Base-by-base conservation (phyloP, 2,113 vertebrate genomes). In the Tautogolabrus adspersus region DNA sequence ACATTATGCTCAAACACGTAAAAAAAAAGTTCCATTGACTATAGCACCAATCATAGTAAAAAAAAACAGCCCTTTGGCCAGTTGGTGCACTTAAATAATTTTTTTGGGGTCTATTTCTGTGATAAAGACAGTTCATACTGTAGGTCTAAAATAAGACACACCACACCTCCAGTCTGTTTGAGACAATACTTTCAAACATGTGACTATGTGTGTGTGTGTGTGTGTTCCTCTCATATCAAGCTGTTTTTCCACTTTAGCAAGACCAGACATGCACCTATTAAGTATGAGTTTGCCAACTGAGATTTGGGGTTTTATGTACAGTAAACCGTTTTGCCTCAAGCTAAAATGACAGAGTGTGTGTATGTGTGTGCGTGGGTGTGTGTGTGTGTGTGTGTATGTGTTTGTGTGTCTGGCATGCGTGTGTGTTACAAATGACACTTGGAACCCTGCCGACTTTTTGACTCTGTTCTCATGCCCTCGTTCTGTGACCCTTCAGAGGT, bases 281-380 rank as follows among this genome's bases (percentile, higher is more conserved):
- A 57, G 61, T 13, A 37, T 70, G 30, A 44, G 49, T 81, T 38
- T 82, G 81, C 77, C 83, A 83, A 23, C 70, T 75, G 72, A 89
- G 83, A 82, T 66, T 82, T 75, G 71, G 18, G 64, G 22, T 76
- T 88, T 82, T 67, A 72, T 82, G 71, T 72, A 34, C 30, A 34
- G 30, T 34, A 75, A 84, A 77, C 78, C 26, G 66, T 91, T 90
- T 90, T 82, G 81, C 86, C 87, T 75, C 68, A 71, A 82, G 81
- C 73, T 72, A 63, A 76, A 56, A 62, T 49, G 59, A 16, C 56
- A 37, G 23, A 19, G 56, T 66, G 55, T 51, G 49, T 47, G 58
- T 46, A 63, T 60, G 21, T 49, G 47, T 51, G n/a, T 26, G 26
- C 26, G 2, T 40, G 54, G 57, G 47, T 83, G 60, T 38, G 58